Evolutionary conservation across 2,888 invertebrate species (phyloP).

Genomic region (Serripes groenlandicus): DNA sequence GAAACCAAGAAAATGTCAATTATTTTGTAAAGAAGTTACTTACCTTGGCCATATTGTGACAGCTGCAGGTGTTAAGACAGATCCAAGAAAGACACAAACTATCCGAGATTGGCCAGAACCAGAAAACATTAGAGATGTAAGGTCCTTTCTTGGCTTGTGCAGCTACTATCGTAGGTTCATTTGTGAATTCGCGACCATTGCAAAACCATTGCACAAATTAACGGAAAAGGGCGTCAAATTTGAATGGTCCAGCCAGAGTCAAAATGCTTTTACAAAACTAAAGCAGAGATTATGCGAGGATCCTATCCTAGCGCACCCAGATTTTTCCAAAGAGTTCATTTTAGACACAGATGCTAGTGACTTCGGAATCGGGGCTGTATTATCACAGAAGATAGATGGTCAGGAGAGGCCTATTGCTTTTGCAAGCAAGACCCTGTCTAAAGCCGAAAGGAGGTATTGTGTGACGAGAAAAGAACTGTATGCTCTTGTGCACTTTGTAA

Average conservation of each 20-base stretch:
- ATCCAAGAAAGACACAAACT: constrained; percentile 15
- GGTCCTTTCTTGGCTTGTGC: constrained; percentile 8
- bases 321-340: not conserved
- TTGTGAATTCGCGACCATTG: not conserved
- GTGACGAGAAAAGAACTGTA: constrained; percentile 38
- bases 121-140: not conserved
- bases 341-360: not conserved
- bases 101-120: not conserved
- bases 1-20: constrained; percentile 36
- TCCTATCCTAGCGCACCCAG: not conserved
- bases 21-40: constrained; percentile 21
- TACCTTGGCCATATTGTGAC: constrained; percentile 35
- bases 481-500: constrained; percentile 36
- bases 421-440: constrained; percentile 29
- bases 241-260: constrained; percentile 1
- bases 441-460: constrained; percentile 37
- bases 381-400: not conserved
- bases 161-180: constrained; percentile 13
- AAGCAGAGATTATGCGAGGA: not conserved
- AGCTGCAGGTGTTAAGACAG: constrained; percentile 28
- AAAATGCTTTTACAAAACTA: not conserved
- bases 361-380: not conserved
- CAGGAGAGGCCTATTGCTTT: not conserved
- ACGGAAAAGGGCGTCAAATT: not conserved
- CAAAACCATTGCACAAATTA: constrained; percentile 11